phyloP scores from a whole-genome alignment of 2,888 invertebrate species.

The Cerceris ruficornis region DNA sequence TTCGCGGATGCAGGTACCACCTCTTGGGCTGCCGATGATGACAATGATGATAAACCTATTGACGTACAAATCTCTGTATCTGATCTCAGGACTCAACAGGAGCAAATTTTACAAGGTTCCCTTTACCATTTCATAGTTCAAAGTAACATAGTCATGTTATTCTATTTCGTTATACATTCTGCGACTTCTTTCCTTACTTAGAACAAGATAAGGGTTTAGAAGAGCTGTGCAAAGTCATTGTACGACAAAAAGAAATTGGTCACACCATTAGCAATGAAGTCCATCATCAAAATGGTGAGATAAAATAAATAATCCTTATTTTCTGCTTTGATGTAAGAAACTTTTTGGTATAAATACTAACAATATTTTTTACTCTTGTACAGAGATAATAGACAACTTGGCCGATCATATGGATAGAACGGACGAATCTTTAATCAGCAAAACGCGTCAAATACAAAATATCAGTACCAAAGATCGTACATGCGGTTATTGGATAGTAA shows the following conservation, averaged over 20 bases:
- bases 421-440: conserved; percentile 86
- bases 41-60: conserved; percentile 81
- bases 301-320: conserved; percentile 12
- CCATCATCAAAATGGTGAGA: conserved; percentile 88
- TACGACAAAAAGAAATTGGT: conserved; percentile 90
- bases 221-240: conserved; percentile 88
- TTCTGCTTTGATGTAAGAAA: neutral
- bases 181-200: conserved; percentile 72
- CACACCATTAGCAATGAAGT: conserved; percentile 89
- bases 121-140: too few relatives aligned
- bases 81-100: conserved; percentile 84
- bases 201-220: conserved; percentile 91
- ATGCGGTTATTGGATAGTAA: conserved; percentile 89
- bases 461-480: conserved; percentile 88
- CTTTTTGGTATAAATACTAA: neutral
- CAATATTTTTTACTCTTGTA: conserved; percentile 63
- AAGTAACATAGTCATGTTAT: neutral
- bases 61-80: conserved; percentile 81
- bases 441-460: conserved; percentile 86
- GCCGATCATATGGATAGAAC: conserved; percentile 88
- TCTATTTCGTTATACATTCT: neutral
- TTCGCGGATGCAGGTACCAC: conserved; percentile 82
- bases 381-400: conserved; percentile 90
- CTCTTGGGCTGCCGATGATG: conserved; percentile 81
- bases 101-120: conserved; percentile 84